Base-by-base conservation (phyloP, 2,888 invertebrate species). In the Chaitophorus viminalis region DNA sequence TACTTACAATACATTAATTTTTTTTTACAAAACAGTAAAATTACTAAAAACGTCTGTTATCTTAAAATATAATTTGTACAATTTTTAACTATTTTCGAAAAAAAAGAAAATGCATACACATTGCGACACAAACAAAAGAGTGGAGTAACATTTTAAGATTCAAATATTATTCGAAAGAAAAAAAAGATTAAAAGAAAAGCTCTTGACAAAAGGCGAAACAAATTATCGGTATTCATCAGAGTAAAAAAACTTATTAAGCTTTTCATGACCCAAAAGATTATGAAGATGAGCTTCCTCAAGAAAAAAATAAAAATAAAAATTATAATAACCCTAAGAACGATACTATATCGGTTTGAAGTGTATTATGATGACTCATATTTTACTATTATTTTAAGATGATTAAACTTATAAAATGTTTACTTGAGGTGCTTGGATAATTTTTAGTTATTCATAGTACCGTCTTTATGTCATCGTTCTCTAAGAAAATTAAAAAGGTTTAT, bases 221-320 rank as follows among this genome's bases (percentile, higher is more conserved):
- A 86, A 54, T 86, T 86, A 86, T 86, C 77, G 70, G 85, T 39
- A 39, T 77, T 46, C 33, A 46, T 84, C 76, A 52, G 68, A 60
- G 70, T 78, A 81, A 65, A 84, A 39, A 86, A 79, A 54, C 70
- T 54, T 86, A 68, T 85, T 77, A 78, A 77, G 70, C 85, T 54
- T 85, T 85, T 77, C 77, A 78, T 52, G 77, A 85, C 77, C 78
- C 86, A 29, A 86, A 70, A 79, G 86, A 86, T 86, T 86, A 86
- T n/a, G n/a, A 86, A 79, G 78, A 29, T 29, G 70, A 54, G 70
- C 70, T 86, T 25, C 78, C 72, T 25, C 11, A 36, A 78, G n/a
- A 54, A 46, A 72, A 77, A 78, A 86, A 70, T 70, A 78, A 54
- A 52, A 52, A 68, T 25, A 33, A 85, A 77, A 70, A 78, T 54